Percentiles rank a stretch among this genome's conserved stretches.
These are phyloP conservation scores for Pluvianellus socialis DNA, from an alignment of 2,113 vertebrate genomes.

Conservation along the genomic window DNA sequence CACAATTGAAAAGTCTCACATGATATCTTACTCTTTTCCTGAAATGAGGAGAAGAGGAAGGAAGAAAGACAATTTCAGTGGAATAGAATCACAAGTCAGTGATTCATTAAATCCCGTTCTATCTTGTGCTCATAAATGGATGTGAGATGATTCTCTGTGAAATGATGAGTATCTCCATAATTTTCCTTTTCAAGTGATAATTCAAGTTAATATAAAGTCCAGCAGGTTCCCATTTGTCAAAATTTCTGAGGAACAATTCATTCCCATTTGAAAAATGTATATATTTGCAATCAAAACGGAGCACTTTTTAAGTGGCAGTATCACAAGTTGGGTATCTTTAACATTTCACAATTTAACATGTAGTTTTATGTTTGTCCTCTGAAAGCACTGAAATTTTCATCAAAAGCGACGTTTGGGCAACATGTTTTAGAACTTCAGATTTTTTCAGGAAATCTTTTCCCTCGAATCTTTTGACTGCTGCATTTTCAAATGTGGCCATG, in stretches of 20 bases:
- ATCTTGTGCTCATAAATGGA: not conserved
- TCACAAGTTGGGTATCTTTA: not conserved
- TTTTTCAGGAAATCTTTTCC: not conserved
- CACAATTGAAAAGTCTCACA: not conserved
- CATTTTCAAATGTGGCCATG: not conserved
- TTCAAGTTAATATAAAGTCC: not conserved
- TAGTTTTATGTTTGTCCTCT: not conserved
- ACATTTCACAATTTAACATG: not conserved
- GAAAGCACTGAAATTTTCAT: not conserved
- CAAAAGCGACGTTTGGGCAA: not conserved
- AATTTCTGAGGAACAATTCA: not conserved
- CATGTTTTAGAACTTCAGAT: not conserved
- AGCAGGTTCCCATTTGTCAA: not conserved
- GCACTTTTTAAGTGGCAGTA: not conserved
- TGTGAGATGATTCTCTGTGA: not conserved
- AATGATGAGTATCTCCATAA: not conserved
- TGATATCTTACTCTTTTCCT: not conserved
- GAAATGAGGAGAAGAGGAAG: not conserved
- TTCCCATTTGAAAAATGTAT: not conserved
- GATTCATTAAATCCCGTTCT: constrained; percentile 20
- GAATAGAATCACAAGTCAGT: constrained; percentile 3
- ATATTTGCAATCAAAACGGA: not conserved
- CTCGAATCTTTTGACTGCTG: not conserved
- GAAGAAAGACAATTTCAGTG: not conserved
- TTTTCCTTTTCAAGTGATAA: not conserved